Evolutionary conservation across 2,888 invertebrate species (phyloP), one percentile per base, ranked within the genome.

Genomic region (Himalopsyche anomala): DNA sequence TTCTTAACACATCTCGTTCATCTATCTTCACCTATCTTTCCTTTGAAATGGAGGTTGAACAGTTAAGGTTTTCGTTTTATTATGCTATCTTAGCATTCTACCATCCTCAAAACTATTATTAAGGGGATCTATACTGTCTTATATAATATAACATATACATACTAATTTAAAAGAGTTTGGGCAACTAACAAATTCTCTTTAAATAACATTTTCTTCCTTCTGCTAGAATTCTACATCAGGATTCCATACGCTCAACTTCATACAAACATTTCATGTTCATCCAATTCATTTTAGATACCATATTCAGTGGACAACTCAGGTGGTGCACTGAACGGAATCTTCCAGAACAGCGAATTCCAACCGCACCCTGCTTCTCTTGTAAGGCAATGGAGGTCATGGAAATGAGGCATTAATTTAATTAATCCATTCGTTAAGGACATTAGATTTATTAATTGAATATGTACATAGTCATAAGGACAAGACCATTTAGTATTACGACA

Each of bases 321-420:
- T 40, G 92, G 92, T 0, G 89, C 92, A 11, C 91, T 92, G 83
- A 93, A 93, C 90, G 90, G 87, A 55, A 86, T 88, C 12, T 87
- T 88, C 81, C 88, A 88, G 56, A 88, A 87, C 81, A 88, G 83
- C 81, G 88, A 88, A 45, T 88, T 88, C 74, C 88, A 88, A 81
- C 86, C 84, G 3, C 87, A 85, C 56, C 87, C 88, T 17, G 84
- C 85, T 15, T 82, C 87, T 8, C 19, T 87, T 6, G 83, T 88
- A 15, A 86, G 88, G 79, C 87, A 88, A 69, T 88, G 88, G 88
- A 69, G 88, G n/a, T 86, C 88, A 19, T 88, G 88, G 88, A 86
- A 88, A 85, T 87, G 84, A 84, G n/a, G 8, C 40, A 83, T 45
- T 80, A n/a, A 38, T 74, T 74, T 36, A 15, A n/a, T 74, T 12